These are phyloP conservation scores for Babyrousa celebensis DNA, from an alignment of 2,797 vertebrate species.

Conservation along the genomic window DNA sequence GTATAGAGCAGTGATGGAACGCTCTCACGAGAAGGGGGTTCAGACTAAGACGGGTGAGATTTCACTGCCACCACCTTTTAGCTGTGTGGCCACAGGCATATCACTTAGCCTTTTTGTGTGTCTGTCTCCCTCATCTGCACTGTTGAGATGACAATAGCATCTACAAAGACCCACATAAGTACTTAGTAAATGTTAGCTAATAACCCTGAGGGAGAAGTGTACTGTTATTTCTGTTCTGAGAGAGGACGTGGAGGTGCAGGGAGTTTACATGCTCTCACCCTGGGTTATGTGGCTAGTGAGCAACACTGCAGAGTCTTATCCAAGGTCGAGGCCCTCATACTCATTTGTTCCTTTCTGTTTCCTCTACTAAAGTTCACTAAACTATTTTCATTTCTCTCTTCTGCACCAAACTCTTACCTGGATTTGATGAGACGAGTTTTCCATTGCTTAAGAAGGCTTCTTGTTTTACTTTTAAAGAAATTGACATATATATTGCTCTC, in stretches of 20 bases:
- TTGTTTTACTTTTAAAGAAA: conserved; percentile 53
- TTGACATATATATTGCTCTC: conserved; percentile 27
- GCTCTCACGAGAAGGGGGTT: background rate
- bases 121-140: background rate
- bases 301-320: background rate
- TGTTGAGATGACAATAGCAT: background rate
- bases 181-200: background rate
- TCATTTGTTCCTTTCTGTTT: background rate
- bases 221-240: background rate
- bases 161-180: background rate
- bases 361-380: background rate
- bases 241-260: background rate
- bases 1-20: background rate
- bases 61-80: background rate
- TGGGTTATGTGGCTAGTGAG: background rate
- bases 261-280: background rate
- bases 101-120: background rate
- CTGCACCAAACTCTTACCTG: background rate
- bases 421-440: background rate
- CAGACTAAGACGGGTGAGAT: background rate
- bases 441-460: background rate
- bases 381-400: background rate
- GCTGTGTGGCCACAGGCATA: background rate
- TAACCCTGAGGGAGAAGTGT: background rate
- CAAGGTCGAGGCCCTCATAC: background rate